Evolutionary conservation across 2,888 invertebrate genomes (phyloP).

Genomic region (Heliconius ismenius): DNA sequence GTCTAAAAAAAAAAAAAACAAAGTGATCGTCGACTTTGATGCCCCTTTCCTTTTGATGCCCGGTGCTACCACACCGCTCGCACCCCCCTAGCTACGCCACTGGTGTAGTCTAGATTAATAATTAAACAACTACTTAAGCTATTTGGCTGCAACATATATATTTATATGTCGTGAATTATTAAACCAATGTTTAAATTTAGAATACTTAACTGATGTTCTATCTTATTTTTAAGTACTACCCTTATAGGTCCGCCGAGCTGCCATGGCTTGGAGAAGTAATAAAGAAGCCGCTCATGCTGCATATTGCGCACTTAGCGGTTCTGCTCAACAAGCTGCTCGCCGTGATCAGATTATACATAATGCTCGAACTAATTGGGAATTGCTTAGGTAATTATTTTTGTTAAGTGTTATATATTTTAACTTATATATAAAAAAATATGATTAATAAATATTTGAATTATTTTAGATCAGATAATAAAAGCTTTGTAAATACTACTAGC

Average conservation of each 20-base stretch:
- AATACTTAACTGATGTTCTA: background rate
- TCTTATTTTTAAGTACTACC: constrained; percentile 5
- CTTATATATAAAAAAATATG: background rate
- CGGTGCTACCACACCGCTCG: too few species aligned
- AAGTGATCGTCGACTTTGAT: too few species aligned
- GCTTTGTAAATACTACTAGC: constrained; percentile 64
- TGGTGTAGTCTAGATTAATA: background rate
- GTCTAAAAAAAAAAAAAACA: too few species aligned
- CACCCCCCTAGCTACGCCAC: too few species aligned
- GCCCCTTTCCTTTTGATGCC: too few species aligned
- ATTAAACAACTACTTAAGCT: background rate
- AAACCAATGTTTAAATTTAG: too few species aligned
- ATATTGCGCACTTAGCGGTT: constrained; percentile 83
- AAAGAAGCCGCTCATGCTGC: constrained; percentile 88
- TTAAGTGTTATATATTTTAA: background rate
- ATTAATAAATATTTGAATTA: constrained; percentile 8
- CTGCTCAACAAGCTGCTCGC: constrained; percentile 82
- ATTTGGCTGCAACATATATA: background rate
- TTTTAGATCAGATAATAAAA: constrained; percentile 85
- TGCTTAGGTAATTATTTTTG: constrained; percentile 74
- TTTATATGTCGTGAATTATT: background rate
- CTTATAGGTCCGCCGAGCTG: constrained; percentile 84
- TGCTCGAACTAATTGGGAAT: constrained; percentile 93
- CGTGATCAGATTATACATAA: constrained; percentile 93
- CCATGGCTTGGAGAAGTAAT: constrained; percentile 89